These are phyloP conservation scores for Panthera leo DNA, from an alignment of 2,113 vertebrate species.

Conservation along the genomic window DNA sequence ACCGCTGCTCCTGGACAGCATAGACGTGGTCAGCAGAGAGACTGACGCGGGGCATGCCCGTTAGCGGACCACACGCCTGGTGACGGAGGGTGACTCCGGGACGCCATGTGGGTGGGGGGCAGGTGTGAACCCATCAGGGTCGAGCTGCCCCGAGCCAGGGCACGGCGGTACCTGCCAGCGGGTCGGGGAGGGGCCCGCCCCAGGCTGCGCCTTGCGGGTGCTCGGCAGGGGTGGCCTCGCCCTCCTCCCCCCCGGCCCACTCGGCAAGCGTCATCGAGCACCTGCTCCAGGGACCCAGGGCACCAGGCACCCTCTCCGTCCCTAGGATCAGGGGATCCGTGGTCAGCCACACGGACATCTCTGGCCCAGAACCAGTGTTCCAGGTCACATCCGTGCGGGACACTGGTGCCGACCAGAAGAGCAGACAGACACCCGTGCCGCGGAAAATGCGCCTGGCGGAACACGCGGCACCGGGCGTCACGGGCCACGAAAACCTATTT, in stretches of 20 bases:
- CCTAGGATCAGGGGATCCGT: too few species aligned
- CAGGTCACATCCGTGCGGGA: background rate
- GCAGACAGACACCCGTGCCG: background rate
- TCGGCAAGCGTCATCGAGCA: background rate
- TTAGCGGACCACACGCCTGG: rapidly evolving
- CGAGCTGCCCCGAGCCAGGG: too few species aligned
- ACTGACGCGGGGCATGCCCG: rapidly evolving
- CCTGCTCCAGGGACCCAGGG: background rate
- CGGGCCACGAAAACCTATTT: background rate
- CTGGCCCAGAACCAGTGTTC: background rate
- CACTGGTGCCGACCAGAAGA: background rate
- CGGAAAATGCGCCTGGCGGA: too few species aligned
- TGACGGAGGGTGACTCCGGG: background rate
- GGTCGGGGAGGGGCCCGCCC: background rate
- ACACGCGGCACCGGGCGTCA: rapidly evolving
- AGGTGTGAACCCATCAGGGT: rapidly evolving
- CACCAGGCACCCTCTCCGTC: rapidly evolving
- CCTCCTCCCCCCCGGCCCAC: too few species aligned
- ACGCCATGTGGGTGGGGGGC: rapidly evolving
- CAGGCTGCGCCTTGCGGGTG: rapidly evolving
- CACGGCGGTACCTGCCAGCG: background rate
- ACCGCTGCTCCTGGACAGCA: background rate
- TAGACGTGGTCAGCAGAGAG: too few species aligned
- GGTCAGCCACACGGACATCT: too few species aligned
- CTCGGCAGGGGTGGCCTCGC: background rate